Conservation (phyloP, 2,113 vertebrate genomes). For the Cnemophilus loriae region DNA sequence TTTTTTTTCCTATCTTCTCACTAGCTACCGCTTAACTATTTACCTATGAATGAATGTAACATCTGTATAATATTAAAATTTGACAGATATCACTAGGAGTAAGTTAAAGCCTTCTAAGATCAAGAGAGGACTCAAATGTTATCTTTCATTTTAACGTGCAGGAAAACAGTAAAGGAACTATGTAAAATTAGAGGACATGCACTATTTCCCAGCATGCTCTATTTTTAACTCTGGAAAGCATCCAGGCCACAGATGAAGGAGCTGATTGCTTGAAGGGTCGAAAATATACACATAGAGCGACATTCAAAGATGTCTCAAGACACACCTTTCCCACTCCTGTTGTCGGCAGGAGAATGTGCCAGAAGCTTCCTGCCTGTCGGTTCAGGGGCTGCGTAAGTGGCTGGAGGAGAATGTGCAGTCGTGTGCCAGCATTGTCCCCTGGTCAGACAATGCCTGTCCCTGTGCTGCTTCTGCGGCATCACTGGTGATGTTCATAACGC, state of each 20-base stretch:
- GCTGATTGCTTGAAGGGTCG: not conserved
- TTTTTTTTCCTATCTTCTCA: not conserved
- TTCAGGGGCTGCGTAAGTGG: not conserved
- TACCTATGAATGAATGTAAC: not conserved
- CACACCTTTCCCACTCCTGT: not conserved
- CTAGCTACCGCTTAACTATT: not conserved
- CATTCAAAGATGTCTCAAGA: not conserved
- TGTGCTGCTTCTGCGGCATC: not conserved
- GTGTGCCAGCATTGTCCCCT: not conserved
- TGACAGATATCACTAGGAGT: not conserved
- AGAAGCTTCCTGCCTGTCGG: not conserved
- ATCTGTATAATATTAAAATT: not conserved
- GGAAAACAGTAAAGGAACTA: not conserved
- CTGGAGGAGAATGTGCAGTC: not conserved
- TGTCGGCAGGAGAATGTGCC: not conserved
- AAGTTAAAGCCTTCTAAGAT: not conserved
- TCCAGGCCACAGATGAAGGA: not conserved
- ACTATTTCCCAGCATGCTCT: not conserved
- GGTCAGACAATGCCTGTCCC: not conserved
- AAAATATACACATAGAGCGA: not conserved
- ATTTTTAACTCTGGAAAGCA: constrained; percentile 14
- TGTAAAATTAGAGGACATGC: not conserved
- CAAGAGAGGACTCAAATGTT: not conserved
- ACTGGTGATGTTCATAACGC: not conserved
- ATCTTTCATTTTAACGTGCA: not conserved